These are phyloP conservation scores for Hyaena hyaena DNA, from an alignment of 2,113 vertebrate genomes.

Conservation along the genomic window DNA sequence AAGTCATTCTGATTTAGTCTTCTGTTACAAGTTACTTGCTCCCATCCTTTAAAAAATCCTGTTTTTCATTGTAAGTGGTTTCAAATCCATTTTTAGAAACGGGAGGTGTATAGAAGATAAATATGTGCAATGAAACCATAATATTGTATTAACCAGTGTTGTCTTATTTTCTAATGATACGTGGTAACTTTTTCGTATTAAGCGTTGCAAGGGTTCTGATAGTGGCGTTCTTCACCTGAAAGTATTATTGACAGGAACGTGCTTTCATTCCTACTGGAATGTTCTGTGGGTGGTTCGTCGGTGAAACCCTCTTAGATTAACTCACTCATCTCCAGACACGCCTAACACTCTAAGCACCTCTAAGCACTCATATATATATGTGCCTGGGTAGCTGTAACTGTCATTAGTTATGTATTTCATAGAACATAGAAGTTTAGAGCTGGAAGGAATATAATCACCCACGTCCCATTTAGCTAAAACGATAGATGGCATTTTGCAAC, in stretches of 20 bases:
- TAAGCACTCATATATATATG: constrained; percentile 40
- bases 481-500: constrained; percentile 70
- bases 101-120: constrained; percentile 14
- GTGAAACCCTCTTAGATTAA: constrained; percentile 43
- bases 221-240: neutral
- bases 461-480: constrained; percentile 71
- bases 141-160: constrained; percentile 11
- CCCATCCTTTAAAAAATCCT: neutral
- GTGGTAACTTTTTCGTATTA: constrained; percentile 32
- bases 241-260: constrained; percentile 29
- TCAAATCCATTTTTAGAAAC: constrained; percentile 39
- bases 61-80: constrained; percentile 29
- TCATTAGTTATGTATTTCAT: constrained; percentile 72
- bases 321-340: constrained; percentile 56
- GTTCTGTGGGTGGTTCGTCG: neutral
- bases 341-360: neutral
- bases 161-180: neutral
- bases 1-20: neutral
- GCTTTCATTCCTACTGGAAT: neutral
- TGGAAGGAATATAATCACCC: constrained; percentile 69
- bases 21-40: neutral
- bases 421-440: constrained; percentile 71
- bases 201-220: neutral
- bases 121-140: neutral
- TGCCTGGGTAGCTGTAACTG: constrained; percentile 69